These are phyloP conservation scores for Cheiracanthium punctorium DNA, from an alignment of 2,888 invertebrate species.

Conservation along the genomic window DNA sequence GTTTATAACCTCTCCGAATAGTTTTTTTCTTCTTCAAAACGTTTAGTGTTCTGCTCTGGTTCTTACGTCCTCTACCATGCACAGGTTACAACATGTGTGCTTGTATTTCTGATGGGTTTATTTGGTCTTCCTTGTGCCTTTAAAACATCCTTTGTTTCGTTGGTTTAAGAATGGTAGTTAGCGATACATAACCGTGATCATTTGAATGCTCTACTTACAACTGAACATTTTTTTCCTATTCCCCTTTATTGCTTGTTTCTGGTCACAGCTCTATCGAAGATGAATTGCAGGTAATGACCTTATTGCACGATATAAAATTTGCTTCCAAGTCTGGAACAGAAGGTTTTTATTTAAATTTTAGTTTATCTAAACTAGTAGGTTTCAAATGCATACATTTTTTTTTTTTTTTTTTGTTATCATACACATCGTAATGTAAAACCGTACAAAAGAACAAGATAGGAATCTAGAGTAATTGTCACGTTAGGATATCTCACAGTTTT, in stretches of 20 bases:
- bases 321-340: too few species aligned
- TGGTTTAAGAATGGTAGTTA: background rate
- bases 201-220: background rate
- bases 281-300: too few species aligned
- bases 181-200: background rate
- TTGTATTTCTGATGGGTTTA: background rate
- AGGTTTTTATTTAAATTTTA: too few species aligned
- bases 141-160: background rate
- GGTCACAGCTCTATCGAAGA: background rate
- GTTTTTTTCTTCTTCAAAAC: background rate
- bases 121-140: background rate
- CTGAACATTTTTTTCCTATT: background rate
- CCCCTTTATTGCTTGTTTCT: background rate
- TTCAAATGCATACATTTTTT: too few species aligned
- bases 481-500: too few species aligned
- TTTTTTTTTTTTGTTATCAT: too few species aligned
- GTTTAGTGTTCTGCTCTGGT: background rate
- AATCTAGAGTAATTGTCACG: too few species aligned
- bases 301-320: too few species aligned
- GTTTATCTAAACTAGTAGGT: too few species aligned
- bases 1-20: background rate
- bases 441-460: too few species aligned
- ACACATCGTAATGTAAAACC: too few species aligned
- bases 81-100: background rate
- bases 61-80: background rate